Evolutionary conservation across 2,797 vertebrate species (phyloP).

Genomic region (Iguana delicatissima): DNA sequence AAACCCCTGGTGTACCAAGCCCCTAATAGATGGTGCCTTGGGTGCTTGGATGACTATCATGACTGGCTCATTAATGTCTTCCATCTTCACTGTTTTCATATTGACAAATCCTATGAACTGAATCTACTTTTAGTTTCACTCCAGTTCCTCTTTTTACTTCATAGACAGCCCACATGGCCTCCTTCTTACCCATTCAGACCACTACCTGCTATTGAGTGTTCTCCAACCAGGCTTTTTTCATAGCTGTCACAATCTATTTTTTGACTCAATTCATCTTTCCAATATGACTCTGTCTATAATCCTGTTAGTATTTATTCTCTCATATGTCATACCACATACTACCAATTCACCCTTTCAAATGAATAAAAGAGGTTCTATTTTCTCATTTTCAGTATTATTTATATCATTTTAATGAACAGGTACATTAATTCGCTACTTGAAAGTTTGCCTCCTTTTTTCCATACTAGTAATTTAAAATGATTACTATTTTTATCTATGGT

Average conservation of each 20-base stretch:
- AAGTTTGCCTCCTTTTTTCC: background rate
- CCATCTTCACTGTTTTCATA: background rate
- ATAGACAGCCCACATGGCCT: background rate
- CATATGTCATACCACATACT: background rate
- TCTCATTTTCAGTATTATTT: background rate
- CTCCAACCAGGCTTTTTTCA: background rate
- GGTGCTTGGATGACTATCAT: background rate
- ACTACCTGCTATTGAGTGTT: background rate
- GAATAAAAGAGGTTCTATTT: background rate
- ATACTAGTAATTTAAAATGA: background rate
- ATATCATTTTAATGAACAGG: background rate
- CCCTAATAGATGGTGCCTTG: background rate
- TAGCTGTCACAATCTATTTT: background rate
- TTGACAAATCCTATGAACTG: background rate
- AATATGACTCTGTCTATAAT: background rate
- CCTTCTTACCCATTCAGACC: background rate
- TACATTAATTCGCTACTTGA: background rate
- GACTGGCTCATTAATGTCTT: background rate
- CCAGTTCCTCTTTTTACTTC: background rate
- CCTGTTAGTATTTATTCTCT: background rate
- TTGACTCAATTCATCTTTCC: background rate
- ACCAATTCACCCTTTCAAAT: background rate
- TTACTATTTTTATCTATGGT: background rate
- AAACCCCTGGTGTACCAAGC: background rate
- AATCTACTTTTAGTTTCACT: accelerated